Conservation (phyloP, 2,888 invertebrate species). For the Cremastinae sp. region DNA sequence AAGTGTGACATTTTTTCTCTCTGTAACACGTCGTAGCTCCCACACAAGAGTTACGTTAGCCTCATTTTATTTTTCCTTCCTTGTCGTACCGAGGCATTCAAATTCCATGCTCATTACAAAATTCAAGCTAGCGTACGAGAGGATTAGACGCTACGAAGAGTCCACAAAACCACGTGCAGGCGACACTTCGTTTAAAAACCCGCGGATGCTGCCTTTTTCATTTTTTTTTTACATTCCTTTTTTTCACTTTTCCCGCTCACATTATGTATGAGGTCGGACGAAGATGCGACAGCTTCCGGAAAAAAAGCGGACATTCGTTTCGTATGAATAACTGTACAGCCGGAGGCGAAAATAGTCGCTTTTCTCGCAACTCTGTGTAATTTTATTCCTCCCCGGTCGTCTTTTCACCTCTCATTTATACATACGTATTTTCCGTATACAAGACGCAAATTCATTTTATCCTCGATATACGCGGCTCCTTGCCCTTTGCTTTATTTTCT, state of each 20-base stretch:
- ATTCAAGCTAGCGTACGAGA: conserved; percentile 43
- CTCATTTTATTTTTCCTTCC: conserved; percentile 20
- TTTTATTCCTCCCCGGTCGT: neutral
- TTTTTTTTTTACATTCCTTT: conserved; percentile 19
- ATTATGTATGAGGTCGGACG: conserved; percentile 18
- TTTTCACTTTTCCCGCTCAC: conserved; percentile 17
- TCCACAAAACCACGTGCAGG: conserved; percentile 65
- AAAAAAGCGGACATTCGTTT: conserved; percentile 65
- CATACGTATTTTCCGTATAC: conserved; percentile 1
- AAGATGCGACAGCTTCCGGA: conserved; percentile 44
- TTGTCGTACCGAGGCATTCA: conserved; percentile 46
- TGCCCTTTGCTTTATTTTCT: conserved; percentile 4
- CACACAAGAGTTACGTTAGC: conserved; percentile 28
- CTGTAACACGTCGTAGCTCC: conserved; percentile 15
- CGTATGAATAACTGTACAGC: conserved; percentile 33
- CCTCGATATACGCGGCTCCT: neutral
- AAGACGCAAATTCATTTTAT: conserved; percentile 7
- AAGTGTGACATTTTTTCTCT: neutral
- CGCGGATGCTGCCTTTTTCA: conserved; percentile 41
- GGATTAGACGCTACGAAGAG: conserved; percentile 46
- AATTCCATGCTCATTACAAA: conserved; percentile 58
- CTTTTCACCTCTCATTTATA: neutral
- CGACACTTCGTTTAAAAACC: conserved; percentile 64
- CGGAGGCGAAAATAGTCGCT: conserved; percentile 19
- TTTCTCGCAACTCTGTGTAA: neutral